phyloP scores from a whole-genome alignment of 2,113 vertebrate genomes.

The Athene cunicularia region DNA sequence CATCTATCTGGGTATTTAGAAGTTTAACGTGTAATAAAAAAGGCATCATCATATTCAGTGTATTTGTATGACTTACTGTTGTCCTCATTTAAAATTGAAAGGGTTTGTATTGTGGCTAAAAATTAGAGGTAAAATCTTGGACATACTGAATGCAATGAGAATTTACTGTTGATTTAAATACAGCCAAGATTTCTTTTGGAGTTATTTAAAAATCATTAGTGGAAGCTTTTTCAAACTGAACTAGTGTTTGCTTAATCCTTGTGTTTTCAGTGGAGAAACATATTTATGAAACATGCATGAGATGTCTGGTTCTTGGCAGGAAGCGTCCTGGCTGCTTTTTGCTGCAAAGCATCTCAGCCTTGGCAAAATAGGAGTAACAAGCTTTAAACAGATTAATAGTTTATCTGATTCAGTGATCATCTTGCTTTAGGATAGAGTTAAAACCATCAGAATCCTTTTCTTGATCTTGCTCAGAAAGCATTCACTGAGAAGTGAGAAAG shows the following conservation, averaged over 20 bases:
- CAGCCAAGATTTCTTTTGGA: neutral
- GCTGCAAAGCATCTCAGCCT: conserved; percentile 27
- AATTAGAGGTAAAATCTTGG: neutral
- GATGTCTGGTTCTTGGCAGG: conserved; percentile 40
- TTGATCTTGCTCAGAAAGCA: conserved; percentile 1
- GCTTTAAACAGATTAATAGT: conserved; percentile 66
- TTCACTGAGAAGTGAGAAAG: neutral
- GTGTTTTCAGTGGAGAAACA: conserved; percentile 25
- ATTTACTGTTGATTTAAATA: conserved; percentile 15
- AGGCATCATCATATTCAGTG: neutral
- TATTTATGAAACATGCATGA: conserved; percentile 63
- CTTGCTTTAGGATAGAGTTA: conserved; percentile 51
- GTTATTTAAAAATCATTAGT: conserved; percentile 42
- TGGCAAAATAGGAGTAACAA: conserved; percentile 45
- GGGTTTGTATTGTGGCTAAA: neutral
- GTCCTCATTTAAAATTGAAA: neutral
- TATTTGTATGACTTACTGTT: neutral
- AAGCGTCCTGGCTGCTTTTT: conserved; percentile 20
- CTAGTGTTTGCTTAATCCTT: conserved; percentile 31
- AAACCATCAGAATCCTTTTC: conserved; percentile 27
- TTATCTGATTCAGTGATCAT: conserved; percentile 62
- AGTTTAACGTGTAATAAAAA: neutral
- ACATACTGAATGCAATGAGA: neutral
- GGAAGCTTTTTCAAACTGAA: neutral
- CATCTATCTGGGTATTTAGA: neutral